Evolutionary conservation across 2,113 vertebrate genomes (phyloP), one percentile per base, ranked within the genome.

Genomic region (Brachirus orientalis): DNA sequence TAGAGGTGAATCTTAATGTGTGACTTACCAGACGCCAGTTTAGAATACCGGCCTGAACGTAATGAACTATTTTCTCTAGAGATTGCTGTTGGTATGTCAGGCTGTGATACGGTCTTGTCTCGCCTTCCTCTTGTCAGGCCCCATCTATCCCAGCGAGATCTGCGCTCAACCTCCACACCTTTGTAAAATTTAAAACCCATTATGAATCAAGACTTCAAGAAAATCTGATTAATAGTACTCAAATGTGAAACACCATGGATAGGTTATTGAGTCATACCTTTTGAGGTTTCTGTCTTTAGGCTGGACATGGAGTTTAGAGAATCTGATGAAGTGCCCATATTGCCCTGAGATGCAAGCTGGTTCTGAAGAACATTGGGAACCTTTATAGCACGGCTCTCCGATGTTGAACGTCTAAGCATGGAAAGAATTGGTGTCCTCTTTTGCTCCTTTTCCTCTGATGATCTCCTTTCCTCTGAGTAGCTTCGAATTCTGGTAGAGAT

Each of bases 121-220:
- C 93, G 94, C 80, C 84, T 94, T 28, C 93, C 85, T 65, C 96
- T 90, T 0, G 94, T 95, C 74, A 98, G 77, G 7, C 97, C 96
- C 97, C 97, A 99, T 36, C 95, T 92, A 70, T 97, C 96, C 96
- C 96, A 97, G 58, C 96, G 94, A 4, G 93, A 96, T 63, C 94
- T 89, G 3, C 88, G 91, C 7, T 94, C 94, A 35, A 8, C 66
- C 38, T 93, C 92, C 12, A 64, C 17, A 22, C 80, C 91, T 89
- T 75, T 43, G 3, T 13, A 44, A 63, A 14, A 62, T 40, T 6
- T 17, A 56, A 45, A 6, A 72, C 35, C 47, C 7, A 70, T 10
- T 40, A 10, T 40, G 12, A 40, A 38, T 35, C 8, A 46, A 46
- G 28, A 28, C 2, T 13, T 58, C 16, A 8, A 52, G 10, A 54